These are phyloP conservation scores for Nymphalis urticae DNA, from an alignment of 2,888 invertebrate species.

Conservation along the genomic window DNA sequence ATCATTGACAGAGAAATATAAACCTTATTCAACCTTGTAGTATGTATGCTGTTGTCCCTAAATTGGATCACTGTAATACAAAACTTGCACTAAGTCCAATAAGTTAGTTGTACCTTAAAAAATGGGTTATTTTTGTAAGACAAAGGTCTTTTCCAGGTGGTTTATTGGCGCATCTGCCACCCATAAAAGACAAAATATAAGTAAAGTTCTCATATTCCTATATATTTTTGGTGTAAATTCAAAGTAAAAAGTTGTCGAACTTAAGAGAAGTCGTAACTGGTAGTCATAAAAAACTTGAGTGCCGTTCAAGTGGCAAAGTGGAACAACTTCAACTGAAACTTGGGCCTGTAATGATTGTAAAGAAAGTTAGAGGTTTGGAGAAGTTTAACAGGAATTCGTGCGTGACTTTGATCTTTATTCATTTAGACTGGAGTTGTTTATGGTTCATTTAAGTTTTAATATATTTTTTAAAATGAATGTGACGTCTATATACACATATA, in stretches of 20 bases:
- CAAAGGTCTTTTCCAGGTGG: not conserved
- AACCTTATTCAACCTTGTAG: too few species aligned
- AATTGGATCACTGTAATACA: too few species aligned
- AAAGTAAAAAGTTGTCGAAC: slow-evolving; percentile 1
- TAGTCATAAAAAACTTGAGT: not conserved
- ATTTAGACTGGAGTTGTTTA: not conserved
- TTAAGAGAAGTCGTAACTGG: not conserved
- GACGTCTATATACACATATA: too few species aligned
- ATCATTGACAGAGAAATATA: too few species aligned
- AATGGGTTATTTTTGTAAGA: not conserved
- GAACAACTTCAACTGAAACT: not conserved
- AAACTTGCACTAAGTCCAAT: too few species aligned
- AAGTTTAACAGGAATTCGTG: slow-evolving; percentile 1
- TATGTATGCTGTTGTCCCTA: too few species aligned
- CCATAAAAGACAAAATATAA: not conserved
- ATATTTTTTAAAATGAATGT: too few species aligned
- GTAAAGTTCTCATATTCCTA: not conserved
- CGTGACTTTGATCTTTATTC: not conserved
- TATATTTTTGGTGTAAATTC: not conserved
- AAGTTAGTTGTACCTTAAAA: not conserved
- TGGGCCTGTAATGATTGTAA: slow-evolving; percentile 5
- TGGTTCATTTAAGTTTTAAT: not conserved
- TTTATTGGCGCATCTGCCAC: not conserved
- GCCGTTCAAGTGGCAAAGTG: slow-evolving; percentile 9
- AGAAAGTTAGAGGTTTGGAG: not conserved